phyloP scores from a whole-genome alignment of 2,888 invertebrate species.

The Cynaeus angustus region DNA sequence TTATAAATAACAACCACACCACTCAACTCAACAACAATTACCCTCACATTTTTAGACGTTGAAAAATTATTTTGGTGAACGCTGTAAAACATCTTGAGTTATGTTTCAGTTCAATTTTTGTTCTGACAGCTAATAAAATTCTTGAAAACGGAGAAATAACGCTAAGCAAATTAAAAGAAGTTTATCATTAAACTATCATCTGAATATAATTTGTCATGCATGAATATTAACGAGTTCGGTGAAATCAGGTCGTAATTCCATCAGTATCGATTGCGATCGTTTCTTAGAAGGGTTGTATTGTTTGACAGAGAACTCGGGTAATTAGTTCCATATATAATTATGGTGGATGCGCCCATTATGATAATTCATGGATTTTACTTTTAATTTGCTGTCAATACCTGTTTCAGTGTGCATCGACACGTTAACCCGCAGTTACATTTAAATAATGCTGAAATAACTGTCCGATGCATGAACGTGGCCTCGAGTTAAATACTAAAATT shows the following conservation, averaged over 20 bases:
- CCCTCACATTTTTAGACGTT: neutral
- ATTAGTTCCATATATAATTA: conserved; percentile 8
- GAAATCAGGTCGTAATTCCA: conserved; percentile 35
- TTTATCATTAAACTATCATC: too few relatives aligned
- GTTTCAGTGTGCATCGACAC: conserved; percentile 36
- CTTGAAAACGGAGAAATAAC: too few relatives aligned
- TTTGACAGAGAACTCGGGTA: neutral
- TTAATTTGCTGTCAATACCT: conserved; percentile 13
- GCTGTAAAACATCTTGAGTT: conserved; percentile 35
- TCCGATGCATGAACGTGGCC: conserved; percentile 4
- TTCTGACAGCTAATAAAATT: conserved; percentile 4
- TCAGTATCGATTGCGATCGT: conserved; percentile 20
- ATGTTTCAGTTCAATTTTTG: conserved; percentile 12
- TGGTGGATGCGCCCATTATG: conserved; percentile 32
- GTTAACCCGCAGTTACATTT: conserved; percentile 43
- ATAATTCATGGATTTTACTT: conserved; percentile 15
- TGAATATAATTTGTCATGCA: conserved; percentile 14
- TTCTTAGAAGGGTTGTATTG: neutral
- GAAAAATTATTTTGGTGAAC: neutral
- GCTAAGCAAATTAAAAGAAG: too few relatives aligned
- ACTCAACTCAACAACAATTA: neutral
- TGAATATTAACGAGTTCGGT: conserved; percentile 35
- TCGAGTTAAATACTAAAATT: conserved; percentile 2
- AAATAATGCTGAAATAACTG: conserved; percentile 7
- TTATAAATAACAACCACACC: neutral